These are phyloP conservation scores for Epistrophella euchroma DNA, from an alignment of 2,888 invertebrate genomes.

Conservation along the genomic window DNA sequence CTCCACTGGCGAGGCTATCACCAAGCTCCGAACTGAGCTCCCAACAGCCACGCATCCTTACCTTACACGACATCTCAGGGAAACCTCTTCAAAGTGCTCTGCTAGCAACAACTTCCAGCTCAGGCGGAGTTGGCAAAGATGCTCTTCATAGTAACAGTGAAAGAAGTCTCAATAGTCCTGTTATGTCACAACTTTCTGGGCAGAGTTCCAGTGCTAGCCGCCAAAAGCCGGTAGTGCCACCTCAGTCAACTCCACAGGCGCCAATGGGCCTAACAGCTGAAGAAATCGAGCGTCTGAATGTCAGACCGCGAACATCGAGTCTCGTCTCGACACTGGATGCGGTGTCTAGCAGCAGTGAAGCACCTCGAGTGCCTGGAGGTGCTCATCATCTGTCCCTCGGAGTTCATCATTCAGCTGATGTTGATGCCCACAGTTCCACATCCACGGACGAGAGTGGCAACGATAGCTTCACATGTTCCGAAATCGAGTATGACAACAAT, in stretches of 20 bases:
- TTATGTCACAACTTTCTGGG: slow-evolving; percentile 95
- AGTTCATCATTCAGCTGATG: slow-evolving; percentile 90
- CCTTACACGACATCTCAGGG: slow-evolving; percentile 96
- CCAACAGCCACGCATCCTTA: slow-evolving; percentile 96
- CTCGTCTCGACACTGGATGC: slow-evolving; percentile 96
- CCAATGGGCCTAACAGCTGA: slow-evolving; percentile 95
- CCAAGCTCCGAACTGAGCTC: slow-evolving; percentile 96
- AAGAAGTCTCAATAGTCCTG: slow-evolving; percentile 95
- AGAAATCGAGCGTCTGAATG: slow-evolving; percentile 95
- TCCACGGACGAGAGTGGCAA: slow-evolving; percentile 97
- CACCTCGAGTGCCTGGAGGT: slow-evolving; percentile 88
- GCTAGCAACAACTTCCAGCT: slow-evolving; percentile 94
- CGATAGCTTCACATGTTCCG: slow-evolving; percentile 98
- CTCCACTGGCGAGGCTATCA: slow-evolving; percentile 94
- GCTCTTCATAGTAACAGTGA: slow-evolving; percentile 96
- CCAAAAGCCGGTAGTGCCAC: slow-evolving; percentile 88
- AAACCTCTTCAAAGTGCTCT: slow-evolving; percentile 95
- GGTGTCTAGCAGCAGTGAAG: slow-evolving; percentile 95
- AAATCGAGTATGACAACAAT: slow-evolving; percentile 98
- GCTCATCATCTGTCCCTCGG: slow-evolving; percentile 89
- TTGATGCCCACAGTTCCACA: slow-evolving; percentile 90
- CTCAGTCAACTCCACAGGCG: slow-evolving; percentile 89
- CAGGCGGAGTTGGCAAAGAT: slow-evolving; percentile 94
- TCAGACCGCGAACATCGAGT: slow-evolving; percentile 94
- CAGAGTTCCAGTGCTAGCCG: slow-evolving; percentile 92